Percentiles rank a stretch among this genome's conserved stretches.
Evolutionary conservation across 2,797 vertebrate genomes (phyloP).

Genomic region (Eospalax fontanierii): DNA sequence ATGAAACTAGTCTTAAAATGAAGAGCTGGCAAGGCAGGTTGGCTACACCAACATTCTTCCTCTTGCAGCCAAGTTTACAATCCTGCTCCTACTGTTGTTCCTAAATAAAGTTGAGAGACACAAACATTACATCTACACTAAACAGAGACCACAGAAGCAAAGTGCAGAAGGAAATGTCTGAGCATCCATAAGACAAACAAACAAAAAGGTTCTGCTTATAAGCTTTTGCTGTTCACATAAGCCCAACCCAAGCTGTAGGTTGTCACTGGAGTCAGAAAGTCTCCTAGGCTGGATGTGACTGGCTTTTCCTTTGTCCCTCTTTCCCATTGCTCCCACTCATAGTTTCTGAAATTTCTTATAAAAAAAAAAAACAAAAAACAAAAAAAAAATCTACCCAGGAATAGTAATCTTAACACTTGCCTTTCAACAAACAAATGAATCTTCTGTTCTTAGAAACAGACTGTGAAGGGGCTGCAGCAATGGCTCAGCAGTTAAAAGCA

Average conservation of each 20-base stretch:
- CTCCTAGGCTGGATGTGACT: background rate
- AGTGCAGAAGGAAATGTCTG: slow-evolving; percentile 59
- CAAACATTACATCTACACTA: slow-evolving; percentile 54
- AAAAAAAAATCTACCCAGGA: background rate
- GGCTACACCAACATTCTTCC: background rate
- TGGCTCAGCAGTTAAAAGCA: too few species aligned
- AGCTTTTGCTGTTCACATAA: background rate
- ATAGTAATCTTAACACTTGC: background rate
- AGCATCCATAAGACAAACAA: slow-evolving; percentile 55
- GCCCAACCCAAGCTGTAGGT: background rate
- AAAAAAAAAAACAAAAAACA: too few species aligned
- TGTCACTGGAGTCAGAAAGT: background rate
- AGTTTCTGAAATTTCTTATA: background rate
- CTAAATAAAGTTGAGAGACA: slow-evolving; percentile 71
- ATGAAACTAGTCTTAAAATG: background rate
- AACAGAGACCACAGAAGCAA: slow-evolving; percentile 65
- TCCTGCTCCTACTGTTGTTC: slow-evolving; percentile 47
- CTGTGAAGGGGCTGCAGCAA: too few species aligned
- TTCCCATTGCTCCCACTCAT: background rate
- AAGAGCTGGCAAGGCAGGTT: background rate
- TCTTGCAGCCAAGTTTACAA: slow-evolving; percentile 56
- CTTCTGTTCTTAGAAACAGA: background rate
- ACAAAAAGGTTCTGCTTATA: background rate
- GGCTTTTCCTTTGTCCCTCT: background rate
- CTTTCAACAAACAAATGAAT: slow-evolving; percentile 6